Evolutionary conservation across 1,140 invertebrate species (phyloP), one percentile per base, ranked within the genome.

Genomic region (Chironomus striatipennis): DNA sequence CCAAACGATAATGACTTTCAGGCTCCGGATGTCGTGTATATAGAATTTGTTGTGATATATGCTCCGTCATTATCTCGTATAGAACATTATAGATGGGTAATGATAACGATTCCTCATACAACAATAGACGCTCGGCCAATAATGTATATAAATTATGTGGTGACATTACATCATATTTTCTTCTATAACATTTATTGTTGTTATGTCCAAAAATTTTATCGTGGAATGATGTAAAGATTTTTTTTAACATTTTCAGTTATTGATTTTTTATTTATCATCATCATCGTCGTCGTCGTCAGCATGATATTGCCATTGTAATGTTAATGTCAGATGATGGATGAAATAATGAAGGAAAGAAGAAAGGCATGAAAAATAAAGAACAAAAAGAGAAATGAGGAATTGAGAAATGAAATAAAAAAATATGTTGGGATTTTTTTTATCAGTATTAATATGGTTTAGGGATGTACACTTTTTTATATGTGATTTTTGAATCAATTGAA

Each of bases 21-120:
- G 96, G 95, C 82, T 98, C 95, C 0, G 94, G 90, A 83, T 97
- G 95, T 81, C 91, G 90, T 9, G 93, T 91, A 81, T 95, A 94
- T 20, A 96, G 84, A 78, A 98, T 95, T 83, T 98, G 94, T 82
- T 97, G 94, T 74, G 91, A 94, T 76, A 99, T 96, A 80, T 97
- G 93, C 83, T 99, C 97, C 0, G 96, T 98, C 86, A 99, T 89
- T 80, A 98, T 94, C 89, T 99, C 98, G 85, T 98, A 99, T n/a
- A 99, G 88, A 75, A 97, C 96, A 86, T 99, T 98, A 86, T 99
- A 99, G 9, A 94, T 97, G 57, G 96, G 90, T 81, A 98, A 85
- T 18, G 94, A 91, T 18, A 99, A 86, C 17, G 91, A 91, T 82
- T 94, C 93, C 79, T 95, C 92, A 80, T 97, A 94, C 7, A 96